phyloP scores from a whole-genome alignment of 2,797 vertebrate genomes.

The Arrhamphus sclerolepis region DNA sequence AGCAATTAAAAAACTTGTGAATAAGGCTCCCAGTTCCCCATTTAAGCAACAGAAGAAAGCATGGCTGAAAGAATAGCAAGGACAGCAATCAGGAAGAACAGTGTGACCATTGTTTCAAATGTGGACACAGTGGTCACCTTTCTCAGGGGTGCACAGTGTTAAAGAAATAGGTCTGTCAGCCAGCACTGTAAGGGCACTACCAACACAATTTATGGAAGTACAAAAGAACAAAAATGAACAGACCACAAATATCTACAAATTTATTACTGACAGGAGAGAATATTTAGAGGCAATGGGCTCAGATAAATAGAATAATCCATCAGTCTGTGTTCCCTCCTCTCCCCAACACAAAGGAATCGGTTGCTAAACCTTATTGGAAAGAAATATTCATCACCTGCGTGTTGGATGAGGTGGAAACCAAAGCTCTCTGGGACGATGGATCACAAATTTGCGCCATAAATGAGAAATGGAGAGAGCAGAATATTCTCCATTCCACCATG shows the following conservation, averaged over 20 bases:
- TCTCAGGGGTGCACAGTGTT: slow-evolving; percentile 25
- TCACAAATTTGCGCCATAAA: slow-evolving; percentile 25
- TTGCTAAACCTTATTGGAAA: slow-evolving; percentile 18
- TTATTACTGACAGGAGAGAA: not conserved
- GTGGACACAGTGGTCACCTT: slow-evolving; percentile 27
- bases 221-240: no score
- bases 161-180: not conserved
- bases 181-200: not conserved
- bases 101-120: slow-evolving; percentile 38
- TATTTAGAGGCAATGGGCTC: not conserved
- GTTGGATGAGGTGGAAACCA: slow-evolving; percentile 9
- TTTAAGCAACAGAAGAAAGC: not conserved
- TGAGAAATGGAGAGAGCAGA: slow-evolving; percentile 21
- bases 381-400: slow-evolving; percentile 13
- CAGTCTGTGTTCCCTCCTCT: slow-evolving; percentile 1
- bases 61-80: slow-evolving; percentile 9
- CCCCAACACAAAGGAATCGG: slow-evolving; percentile 2
- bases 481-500: slow-evolving; percentile 5
- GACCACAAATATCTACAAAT: not conserved
- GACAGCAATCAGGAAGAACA: not conserved
- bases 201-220: no score
- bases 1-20: slow-evolving; percentile 2
- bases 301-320: no score
- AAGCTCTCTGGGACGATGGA: slow-evolving; percentile 28
- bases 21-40: not conserved